Base-by-base conservation (phyloP, 2,113 vertebrate species). In the Rhabdomys dilectus region DNA sequence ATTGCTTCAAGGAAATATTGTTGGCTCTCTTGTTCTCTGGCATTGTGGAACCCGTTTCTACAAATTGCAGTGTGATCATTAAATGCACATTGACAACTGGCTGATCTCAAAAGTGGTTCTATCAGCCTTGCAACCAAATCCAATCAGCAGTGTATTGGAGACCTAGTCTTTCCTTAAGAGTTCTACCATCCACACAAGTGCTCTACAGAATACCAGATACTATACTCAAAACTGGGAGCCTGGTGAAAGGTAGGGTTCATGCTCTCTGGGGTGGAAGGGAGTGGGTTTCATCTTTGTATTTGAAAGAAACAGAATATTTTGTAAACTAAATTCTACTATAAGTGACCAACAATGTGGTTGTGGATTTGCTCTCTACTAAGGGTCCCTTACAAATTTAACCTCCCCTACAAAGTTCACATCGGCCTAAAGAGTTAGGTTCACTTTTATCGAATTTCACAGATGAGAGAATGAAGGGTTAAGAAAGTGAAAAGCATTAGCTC, bases 81-180 rank as follows among this genome's bases (percentile, higher is more conserved):
- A 95, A 96, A 93, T 87, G 89, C 21, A 70, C 91, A 96, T 66
- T 91, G 84, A 88, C 90, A 95, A 72, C 60, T 45, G 94, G 62
- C 51, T 96, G 93, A 93, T 96, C 90, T 97, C 92, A 87, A 96
- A 96, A 91, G 60, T 86, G 88, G 68, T 92, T 85, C 89, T 92
- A 95, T 96, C 72, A 94, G 68, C n/a, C 62, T 93, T 91, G 62
- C 24, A 76, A 89, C 88, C 72, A 91, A 95, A 95, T 95, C 85
- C 70, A 97, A 92, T 92, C 68, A 91, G 84, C 66, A 88, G 66
- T 95, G 93, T 88, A 94, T 92, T 97, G 86, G 91, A 78, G 90
- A 90, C 19, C 34, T 60, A 36, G n/a, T 62, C 76, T 88, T 56
- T 89, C 72, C 88, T 58, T 48, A 88, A 88, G 45, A 56, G 42